Evolutionary conservation across 2,113 vertebrate genomes (phyloP).

Genomic region (Colius striatus): DNA sequence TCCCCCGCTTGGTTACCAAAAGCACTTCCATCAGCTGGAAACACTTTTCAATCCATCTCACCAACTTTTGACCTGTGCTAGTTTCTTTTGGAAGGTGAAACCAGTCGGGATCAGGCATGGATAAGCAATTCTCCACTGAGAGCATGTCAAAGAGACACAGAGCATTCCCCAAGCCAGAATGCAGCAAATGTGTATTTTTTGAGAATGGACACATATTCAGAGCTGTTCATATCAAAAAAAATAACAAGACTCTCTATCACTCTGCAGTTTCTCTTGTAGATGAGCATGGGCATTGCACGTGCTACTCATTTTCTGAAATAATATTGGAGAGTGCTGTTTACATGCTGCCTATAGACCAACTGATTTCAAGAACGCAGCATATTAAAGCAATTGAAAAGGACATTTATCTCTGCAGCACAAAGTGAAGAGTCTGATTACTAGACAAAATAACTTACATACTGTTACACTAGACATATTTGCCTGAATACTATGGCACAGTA

Average conservation of each 20-base stretch:
- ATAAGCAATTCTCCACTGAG: conserved; percentile 70
- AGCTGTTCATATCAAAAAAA: conserved; percentile 18
- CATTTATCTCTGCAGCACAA: background rate
- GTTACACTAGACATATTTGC: background rate
- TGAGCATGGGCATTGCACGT: background rate
- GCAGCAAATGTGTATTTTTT: background rate
- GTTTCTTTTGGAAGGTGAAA: conserved; percentile 76
- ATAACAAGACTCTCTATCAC: background rate
- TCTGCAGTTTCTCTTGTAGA: background rate
- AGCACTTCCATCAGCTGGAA: conserved; percentile 73
- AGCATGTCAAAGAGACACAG: conserved; percentile 40
- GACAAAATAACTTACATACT: background rate
- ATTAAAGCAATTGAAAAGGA: conserved; percentile 15
- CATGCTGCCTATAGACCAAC: background rate
- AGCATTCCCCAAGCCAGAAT: background rate
- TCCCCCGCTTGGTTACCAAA: conserved; percentile 46
- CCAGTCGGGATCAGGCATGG: conserved; percentile 52
- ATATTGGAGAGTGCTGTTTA: background rate
- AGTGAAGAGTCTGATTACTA: background rate
- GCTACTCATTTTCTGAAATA: conserved; percentile 24
- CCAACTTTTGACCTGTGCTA: conserved; percentile 65
- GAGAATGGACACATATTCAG: background rate
- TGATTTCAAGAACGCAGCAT: conserved; percentile 17
- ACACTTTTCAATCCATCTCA: conserved; percentile 72
- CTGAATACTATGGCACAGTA: background rate